Evolutionary conservation across 2,113 vertebrate species (phyloP).

Genomic region (Colius striatus): DNA sequence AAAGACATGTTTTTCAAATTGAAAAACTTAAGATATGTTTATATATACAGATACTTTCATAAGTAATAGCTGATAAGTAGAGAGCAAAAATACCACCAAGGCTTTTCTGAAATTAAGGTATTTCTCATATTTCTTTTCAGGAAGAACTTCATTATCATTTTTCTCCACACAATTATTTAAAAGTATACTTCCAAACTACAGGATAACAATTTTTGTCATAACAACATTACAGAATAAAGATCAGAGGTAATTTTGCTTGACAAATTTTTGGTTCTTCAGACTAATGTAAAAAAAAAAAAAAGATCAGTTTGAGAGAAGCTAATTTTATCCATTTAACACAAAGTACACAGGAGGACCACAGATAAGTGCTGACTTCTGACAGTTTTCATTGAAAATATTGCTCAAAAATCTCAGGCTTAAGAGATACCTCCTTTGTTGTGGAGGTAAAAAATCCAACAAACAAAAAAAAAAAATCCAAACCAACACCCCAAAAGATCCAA

Average conservation of each 20-base stretch:
- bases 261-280: background rate
- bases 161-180: background rate
- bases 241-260: background rate
- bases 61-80: background rate
- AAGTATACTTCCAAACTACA: background rate
- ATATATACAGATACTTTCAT: background rate
- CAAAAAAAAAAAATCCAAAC: no score
- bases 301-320: background rate
- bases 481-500: background rate
- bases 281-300: background rate
- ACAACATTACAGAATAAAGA: background rate
- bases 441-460: background rate
- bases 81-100: background rate
- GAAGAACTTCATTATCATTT: background rate
- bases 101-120: background rate
- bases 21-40: background rate
- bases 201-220: background rate
- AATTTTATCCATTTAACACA: background rate
- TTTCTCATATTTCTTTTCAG: background rate
- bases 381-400: background rate
- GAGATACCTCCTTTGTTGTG: background rate
- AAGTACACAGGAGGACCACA: background rate
- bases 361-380: background rate
- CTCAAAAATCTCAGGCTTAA: background rate
- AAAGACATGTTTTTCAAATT: background rate